A percentile compares a stretch with the other conserved stretches of the same genome.
These are phyloP conservation scores for Halcyon badia DNA, from an alignment of 2,797 vertebrate genomes.

Conservation along the genomic window DNA sequence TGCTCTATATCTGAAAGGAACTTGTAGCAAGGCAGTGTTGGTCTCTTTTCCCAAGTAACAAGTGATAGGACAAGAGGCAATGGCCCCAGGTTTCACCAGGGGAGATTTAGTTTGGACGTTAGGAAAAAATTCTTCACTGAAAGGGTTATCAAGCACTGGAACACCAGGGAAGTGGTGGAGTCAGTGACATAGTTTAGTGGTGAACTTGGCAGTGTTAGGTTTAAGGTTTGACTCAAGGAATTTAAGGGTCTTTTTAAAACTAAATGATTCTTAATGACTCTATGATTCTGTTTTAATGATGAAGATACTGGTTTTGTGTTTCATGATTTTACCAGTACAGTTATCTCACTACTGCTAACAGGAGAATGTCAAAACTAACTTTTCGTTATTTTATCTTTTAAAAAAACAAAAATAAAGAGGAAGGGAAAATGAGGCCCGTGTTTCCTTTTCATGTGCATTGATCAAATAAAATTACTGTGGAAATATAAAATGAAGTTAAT, in stretches of 20 bases:
- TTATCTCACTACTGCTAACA: background rate
- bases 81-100: fast-evolving
- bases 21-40: fast-evolving
- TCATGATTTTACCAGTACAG: background rate
- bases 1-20: fast-evolving
- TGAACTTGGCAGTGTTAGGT: background rate
- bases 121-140: too few relatives aligned
- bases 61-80: background rate
- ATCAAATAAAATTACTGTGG: background rate
- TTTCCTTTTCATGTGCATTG: background rate
- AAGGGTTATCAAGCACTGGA: background rate
- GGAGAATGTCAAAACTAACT: background rate
- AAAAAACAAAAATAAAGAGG: background rate
- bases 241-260: background rate
- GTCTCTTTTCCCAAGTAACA: background rate
- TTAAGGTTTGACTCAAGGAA: background rate
- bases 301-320: background rate
- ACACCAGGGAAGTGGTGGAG: background rate
- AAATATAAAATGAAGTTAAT: background rate
- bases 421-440: background rate
- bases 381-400: background rate
- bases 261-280: background rate
- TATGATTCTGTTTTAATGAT: background rate
- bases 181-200: background rate
- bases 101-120: background rate